phyloP scores from a whole-genome alignment of 1,140 invertebrate species.

The Babylonia areolata region DNA sequence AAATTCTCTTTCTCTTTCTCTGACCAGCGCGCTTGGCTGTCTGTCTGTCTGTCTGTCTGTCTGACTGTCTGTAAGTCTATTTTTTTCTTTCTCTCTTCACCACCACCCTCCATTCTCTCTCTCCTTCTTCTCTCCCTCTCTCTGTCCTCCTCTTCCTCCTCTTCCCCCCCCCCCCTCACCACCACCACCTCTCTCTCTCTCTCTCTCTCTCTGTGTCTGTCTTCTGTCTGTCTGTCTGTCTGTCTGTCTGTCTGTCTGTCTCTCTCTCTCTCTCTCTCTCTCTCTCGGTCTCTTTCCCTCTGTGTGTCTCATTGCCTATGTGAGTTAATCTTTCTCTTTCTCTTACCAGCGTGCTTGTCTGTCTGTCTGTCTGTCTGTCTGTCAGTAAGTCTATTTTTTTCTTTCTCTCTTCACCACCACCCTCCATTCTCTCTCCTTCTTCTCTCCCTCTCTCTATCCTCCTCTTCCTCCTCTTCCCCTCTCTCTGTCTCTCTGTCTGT shows the following conservation, averaged over 20 bases:
- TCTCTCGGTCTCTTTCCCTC: too few relatives aligned
- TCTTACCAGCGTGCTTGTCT: not conserved
- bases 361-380: not conserved
- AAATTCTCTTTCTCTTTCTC: not conserved
- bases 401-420: not conserved
- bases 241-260: not conserved
- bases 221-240: not conserved
- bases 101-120: not conserved
- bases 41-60: not conserved
- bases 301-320: not conserved
- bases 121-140: too few relatives aligned
- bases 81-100: not conserved
- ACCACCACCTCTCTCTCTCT: not conserved
- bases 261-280: conserved; percentile 2
- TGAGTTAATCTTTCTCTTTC: not conserved
- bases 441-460: too few relatives aligned
- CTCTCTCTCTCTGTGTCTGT: not conserved
- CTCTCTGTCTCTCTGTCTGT: too few relatives aligned
- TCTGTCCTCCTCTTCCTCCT: too few relatives aligned
- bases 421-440: not conserved
- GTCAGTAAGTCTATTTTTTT: not conserved
- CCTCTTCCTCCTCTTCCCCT: too few relatives aligned
- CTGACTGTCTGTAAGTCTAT: not conserved
- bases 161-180: too few relatives aligned
- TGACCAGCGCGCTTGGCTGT: not conserved